Conservation (phyloP, 2,888 invertebrate genomes). For the Trichogramma evanescens region DNA sequence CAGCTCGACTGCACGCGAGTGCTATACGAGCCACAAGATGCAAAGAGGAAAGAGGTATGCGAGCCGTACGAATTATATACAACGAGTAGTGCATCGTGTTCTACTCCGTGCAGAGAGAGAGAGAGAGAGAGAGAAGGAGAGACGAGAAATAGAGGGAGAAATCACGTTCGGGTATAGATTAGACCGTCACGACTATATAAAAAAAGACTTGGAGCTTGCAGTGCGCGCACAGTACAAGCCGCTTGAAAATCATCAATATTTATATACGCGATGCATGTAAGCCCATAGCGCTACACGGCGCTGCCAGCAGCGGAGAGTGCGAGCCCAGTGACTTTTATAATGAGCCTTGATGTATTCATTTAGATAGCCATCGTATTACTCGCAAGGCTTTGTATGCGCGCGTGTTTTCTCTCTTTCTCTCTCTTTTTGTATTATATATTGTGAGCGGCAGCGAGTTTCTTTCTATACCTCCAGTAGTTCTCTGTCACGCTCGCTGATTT, state of each 20-base stretch:
- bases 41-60: no score
- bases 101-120: not conserved
- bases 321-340: slow-evolving; percentile 29
- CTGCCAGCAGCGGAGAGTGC: slow-evolving; percentile 2
- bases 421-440: no score
- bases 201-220: slow-evolving; percentile 13
- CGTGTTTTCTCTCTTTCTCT: no score
- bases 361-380: slow-evolving; percentile 26
- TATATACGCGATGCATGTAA: slow-evolving; percentile 19
- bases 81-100: no score
- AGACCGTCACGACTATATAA: slow-evolving; percentile 38
- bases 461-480: slow-evolving; percentile 4
- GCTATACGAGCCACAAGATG: no score
- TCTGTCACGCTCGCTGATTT: not conserved
- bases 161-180: slow-evolving; percentile 36
- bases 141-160: not conserved
- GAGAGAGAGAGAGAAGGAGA: not conserved
- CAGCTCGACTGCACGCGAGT: not conserved
- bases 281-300: slow-evolving; percentile 11
- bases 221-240: not conserved
- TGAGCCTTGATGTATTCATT: slow-evolving; percentile 29
- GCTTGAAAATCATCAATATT: slow-evolving; percentile 34
- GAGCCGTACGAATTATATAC: no score
- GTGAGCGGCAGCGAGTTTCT: slow-evolving; percentile 9
- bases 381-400: no score